Evolutionary conservation across 2,797 vertebrate species (phyloP), one percentile per base, ranked within the genome.

Genomic region (Falco cherrug): DNA sequence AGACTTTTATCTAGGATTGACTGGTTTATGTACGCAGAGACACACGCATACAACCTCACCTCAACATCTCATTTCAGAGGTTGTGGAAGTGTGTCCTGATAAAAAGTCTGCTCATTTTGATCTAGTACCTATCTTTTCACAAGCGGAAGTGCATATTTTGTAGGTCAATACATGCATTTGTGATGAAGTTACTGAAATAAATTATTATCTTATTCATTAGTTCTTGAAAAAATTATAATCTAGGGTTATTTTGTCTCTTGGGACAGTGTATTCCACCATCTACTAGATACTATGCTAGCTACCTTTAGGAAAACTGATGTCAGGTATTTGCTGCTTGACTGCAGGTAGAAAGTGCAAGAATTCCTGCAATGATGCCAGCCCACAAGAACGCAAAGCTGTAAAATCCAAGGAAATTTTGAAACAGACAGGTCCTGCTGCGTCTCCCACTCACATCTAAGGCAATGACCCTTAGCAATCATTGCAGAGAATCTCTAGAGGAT

Each of bases 351-450:
- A 65, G 17, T n/a, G 4, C 7, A 73, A 39, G 35, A 75, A 45
- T 50, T 77, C 20, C 26, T 70, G 35, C 25, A 54, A 15, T 25
- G 28, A 33, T 31, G 5, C 3, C 41, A 24, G 12, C 25, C 16
- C 35, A 59, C 13, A 37, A 43, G 21, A 73, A 4, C 47, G 5
- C 2, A 61, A 69, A 11, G 19, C 15, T 21, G 4, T 39, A 88
- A 68, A 90, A 37, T 8, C 5, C 5, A 67, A 76, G 6, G 14
- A 73, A 76, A 59, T 53, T 37, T 71, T 86, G 61, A 75, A 74
- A 68, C 10, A 11, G 17, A 22, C 1, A 26, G 1, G 1, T 2
- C 2, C n/a, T 61, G 16, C 28, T 57, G 3, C 22, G 41, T 53
- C 14, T 79, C 16, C 84, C n/a, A 33, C 16, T 70, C 43, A 35